These are phyloP conservation scores for Atethmia centrago DNA, from an alignment of 2,888 invertebrate species.

Conservation along the genomic window DNA sequence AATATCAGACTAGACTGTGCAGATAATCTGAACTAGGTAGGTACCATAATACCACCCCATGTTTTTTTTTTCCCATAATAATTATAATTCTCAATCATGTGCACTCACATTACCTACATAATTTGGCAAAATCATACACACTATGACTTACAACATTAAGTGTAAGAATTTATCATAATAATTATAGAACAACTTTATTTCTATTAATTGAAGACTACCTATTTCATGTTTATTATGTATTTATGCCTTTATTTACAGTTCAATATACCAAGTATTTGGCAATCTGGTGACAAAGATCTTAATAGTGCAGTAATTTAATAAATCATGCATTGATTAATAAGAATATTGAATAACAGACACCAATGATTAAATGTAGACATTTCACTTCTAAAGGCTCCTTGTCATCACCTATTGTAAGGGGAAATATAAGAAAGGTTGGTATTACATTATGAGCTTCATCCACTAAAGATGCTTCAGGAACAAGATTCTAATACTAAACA, in stretches of 20 bases:
- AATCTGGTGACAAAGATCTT: conserved; percentile 22
- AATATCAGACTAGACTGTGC: conserved; percentile 73
- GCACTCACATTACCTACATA: conserved; percentile 39
- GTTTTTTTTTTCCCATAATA: conserved; percentile 17
- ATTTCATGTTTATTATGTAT: conserved; percentile 8
- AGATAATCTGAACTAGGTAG: conserved; percentile 61
- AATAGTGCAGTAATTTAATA: conserved; percentile 47
- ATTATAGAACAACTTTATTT: conserved; percentile 27
- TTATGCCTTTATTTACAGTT: conserved; percentile 40
- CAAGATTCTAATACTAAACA: conserved; percentile 70
- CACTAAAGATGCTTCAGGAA: conserved; percentile 48
- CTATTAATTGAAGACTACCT: conserved; percentile 27
- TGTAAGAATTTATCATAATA: conserved; percentile 26
- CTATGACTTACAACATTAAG: conserved; percentile 24
- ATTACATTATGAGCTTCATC: conserved; percentile 59
- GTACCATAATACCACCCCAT: conserved; percentile 48
- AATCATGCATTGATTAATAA: conserved; percentile 17
- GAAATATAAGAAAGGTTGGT: conserved; percentile 35
- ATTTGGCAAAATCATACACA: conserved; percentile 50
- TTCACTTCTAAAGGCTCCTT: conserved; percentile 24
- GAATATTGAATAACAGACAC: conserved; percentile 45
- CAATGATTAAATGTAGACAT: conserved; percentile 41
- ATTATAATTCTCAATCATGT: conserved; percentile 18
- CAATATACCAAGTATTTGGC: conserved; percentile 30
- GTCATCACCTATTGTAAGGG: background rate